A percentile compares a stretch with the other conserved stretches of the same genome.
phyloP scores from a whole-genome alignment of 2,113 vertebrate genomes.

The Grammomys surdaster region DNA sequence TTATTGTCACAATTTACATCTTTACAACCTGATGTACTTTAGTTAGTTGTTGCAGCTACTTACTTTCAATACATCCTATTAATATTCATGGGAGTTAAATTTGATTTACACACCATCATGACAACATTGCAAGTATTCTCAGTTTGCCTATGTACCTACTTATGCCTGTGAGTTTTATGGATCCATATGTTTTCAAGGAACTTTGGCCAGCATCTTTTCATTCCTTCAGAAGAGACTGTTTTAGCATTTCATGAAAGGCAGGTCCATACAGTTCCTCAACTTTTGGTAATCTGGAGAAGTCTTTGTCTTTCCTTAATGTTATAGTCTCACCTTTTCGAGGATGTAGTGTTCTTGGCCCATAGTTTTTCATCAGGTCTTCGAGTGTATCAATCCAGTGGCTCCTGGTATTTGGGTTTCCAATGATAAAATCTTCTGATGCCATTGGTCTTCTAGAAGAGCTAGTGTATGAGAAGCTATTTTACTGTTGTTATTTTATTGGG shows the following conservation, averaged over 20 bases:
- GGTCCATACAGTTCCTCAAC: background rate
- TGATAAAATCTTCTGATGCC: background rate
- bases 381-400: no score
- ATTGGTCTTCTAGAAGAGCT: no score
- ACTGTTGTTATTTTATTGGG: background rate
- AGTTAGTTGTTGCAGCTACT: background rate
- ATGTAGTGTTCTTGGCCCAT: background rate
- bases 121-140: background rate
- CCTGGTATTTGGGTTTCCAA: background rate
- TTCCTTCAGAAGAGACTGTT: background rate
- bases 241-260: background rate
- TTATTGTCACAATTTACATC: background rate
- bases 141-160: background rate
- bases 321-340: background rate
- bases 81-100: background rate
- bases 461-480: background rate
- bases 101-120: background rate
- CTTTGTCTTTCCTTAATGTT: background rate
- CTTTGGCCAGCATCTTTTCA: background rate
- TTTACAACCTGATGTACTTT: background rate
- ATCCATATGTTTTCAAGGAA: background rate
- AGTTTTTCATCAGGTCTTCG: background rate
- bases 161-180: background rate
- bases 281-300: background rate
- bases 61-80: background rate